Conservation (phyloP, 2,888 invertebrate genomes). For the Thereva nobilitata region DNA sequence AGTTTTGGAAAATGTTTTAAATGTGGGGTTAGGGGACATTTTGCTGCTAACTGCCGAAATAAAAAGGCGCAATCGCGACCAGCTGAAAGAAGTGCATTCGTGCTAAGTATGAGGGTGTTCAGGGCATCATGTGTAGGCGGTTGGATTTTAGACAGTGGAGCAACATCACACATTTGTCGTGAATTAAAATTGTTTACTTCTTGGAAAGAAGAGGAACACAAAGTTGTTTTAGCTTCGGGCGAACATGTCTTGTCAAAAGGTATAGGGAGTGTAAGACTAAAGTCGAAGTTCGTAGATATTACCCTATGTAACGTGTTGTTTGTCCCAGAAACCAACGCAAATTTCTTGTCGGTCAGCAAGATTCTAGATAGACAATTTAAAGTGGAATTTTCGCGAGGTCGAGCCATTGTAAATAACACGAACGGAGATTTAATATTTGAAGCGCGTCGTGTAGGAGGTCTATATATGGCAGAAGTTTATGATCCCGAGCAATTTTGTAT, state of each 20-base stretch:
- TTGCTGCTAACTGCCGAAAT: slow-evolving; percentile 21
- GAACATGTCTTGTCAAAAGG: not conserved
- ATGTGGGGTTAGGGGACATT: slow-evolving; percentile 33
- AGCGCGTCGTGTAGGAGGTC: not conserved
- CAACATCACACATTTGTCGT: not conserved
- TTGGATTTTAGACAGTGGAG: not conserved
- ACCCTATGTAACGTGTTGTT: not conserved
- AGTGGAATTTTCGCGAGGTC: not conserved
- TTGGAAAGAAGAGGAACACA: not conserved
- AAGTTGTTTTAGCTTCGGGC: not conserved
- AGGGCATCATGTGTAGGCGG: too few relatives aligned
- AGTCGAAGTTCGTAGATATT: not conserved
- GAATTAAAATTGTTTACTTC: not conserved
- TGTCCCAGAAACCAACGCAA: not conserved
- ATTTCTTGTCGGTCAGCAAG: not conserved
- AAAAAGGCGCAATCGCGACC: not conserved
- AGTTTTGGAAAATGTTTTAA: slow-evolving; percentile 23
- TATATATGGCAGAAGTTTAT: not conserved
- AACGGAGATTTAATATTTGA: not conserved
- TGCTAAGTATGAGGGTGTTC: too few relatives aligned
- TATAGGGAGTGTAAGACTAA: not conserved
- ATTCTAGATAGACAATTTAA: not conserved
- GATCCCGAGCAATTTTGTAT: too few relatives aligned
- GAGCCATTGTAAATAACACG: not conserved
- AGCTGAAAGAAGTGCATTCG: too few relatives aligned